Percentiles rank a stretch among this genome's conserved stretches.
Conservation (phyloP, 2,888 invertebrate genomes). For the Caenorhabditis sp. region DNA sequence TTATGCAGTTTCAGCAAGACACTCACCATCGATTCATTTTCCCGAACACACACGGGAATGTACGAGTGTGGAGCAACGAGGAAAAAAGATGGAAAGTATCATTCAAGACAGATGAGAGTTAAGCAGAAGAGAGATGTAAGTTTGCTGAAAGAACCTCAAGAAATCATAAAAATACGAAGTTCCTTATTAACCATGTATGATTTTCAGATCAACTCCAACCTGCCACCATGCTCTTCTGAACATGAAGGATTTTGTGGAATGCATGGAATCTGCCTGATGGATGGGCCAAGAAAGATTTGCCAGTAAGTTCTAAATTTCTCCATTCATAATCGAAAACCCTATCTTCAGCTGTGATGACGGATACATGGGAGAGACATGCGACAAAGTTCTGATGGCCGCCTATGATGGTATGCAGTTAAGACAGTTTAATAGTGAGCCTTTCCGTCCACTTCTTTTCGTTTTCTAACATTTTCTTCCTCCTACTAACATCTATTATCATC, state of each 20-base stretch:
- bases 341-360: slow-evolving; percentile 61
- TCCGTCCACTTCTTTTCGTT: slow-evolving; percentile 40
- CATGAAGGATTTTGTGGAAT: slow-evolving; percentile 28
- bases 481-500: slow-evolving; percentile 5
- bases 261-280: slow-evolving; percentile 52
- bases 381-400: slow-evolving; percentile 58
- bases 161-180: no score
- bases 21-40: slow-evolving; percentile 49
- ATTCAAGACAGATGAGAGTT: slow-evolving; percentile 61
- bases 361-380: slow-evolving; percentile 62
- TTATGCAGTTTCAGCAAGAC: slow-evolving; percentile 45
- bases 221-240: slow-evolving; percentile 32
- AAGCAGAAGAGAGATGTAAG: slow-evolving; percentile 53
- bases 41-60: slow-evolving; percentile 46
- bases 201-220: slow-evolving; percentile 44
- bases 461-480: slow-evolving; percentile 1
- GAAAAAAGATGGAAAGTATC: slow-evolving; percentile 59
- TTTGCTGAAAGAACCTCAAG: background rate
- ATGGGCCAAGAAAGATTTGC: slow-evolving; percentile 54
- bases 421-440: slow-evolving; percentile 60
- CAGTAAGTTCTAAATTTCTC: slow-evolving; percentile 33
- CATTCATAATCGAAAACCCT: background rate
- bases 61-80: slow-evolving; percentile 64
- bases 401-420: slow-evolving; percentile 64
- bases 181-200: no score